Percentiles rank a stretch among this genome's conserved stretches.
These are phyloP conservation scores for Hemicrepidius hirtus DNA, from an alignment of 2,888 invertebrate species.

Conservation along the genomic window DNA sequence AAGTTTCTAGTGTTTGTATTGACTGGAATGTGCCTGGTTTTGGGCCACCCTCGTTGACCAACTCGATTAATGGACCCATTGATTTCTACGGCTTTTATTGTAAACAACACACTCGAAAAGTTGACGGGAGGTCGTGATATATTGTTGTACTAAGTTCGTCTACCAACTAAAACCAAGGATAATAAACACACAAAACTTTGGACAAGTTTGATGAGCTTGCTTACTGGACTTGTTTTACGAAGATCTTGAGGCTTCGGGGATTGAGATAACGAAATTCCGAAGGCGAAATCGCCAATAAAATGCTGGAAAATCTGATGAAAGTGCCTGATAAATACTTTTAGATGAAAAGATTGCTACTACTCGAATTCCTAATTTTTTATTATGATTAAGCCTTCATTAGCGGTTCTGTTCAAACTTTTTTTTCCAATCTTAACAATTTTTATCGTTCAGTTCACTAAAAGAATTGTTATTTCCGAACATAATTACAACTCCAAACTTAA, in stretches of 20 bases:
- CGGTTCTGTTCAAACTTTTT: no score
- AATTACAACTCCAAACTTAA: no score
- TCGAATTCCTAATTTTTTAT: no score
- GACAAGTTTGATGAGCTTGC: conserved; percentile 44
- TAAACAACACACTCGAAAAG: conserved; percentile 53
- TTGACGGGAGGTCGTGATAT: conserved; percentile 51
- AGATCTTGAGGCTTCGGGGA: conserved; percentile 21
- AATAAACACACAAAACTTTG: conserved; percentile 46
- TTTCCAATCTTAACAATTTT: no score
- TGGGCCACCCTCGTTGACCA: conserved; percentile 38
- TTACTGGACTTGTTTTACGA: conserved; percentile 37
- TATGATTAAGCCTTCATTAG: no score
- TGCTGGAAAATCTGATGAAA: no score
- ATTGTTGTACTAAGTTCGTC: conserved; percentile 47
- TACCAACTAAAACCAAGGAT: conserved; percentile 47
- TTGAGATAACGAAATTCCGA: conserved; percentile 29
- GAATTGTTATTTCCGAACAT: no score
- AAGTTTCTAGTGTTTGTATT: conserved; percentile 25
- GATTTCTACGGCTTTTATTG: conserved; percentile 49
- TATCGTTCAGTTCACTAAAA: no score
- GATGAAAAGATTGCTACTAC: no score
- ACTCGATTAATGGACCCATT: conserved; percentile 47
- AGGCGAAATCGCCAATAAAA: not conserved
- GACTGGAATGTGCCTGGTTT: conserved; percentile 9
- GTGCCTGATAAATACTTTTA: no score